A percentile compares a stretch with the other conserved stretches of the same genome.
These are phyloP conservation scores for Kradibia gibbosae DNA, from an alignment of 1,140 invertebrate species.

Conservation along the genomic window DNA sequence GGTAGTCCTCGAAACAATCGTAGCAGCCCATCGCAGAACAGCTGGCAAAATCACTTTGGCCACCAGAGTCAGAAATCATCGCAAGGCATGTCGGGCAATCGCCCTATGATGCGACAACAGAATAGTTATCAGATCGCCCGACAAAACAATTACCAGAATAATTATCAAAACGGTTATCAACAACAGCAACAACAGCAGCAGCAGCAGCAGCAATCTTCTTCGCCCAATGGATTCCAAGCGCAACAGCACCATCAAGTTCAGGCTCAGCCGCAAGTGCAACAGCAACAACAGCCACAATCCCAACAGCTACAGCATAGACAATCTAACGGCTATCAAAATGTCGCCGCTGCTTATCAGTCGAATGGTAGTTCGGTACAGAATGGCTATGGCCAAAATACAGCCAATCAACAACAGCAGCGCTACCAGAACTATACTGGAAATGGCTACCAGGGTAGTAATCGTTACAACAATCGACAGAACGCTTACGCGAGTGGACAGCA, in stretches of 20 bases:
- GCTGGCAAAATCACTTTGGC: slow-evolving; percentile 60
- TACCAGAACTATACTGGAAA: slow-evolving; percentile 60
- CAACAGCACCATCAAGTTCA: slow-evolving; percentile 18
- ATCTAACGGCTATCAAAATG: slow-evolving; percentile 57
- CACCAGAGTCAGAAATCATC: slow-evolving; percentile 51
- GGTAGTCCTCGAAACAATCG: slow-evolving; percentile 66
- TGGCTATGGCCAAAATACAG: slow-evolving; percentile 48
- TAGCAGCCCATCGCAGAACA: slow-evolving; percentile 67
- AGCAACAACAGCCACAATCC: slow-evolving; percentile 32
- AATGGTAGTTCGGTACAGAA: slow-evolving; percentile 48
- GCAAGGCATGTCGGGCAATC: slow-evolving; percentile 52
- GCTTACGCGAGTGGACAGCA: slow-evolving; percentile 26
- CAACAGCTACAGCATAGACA: slow-evolving; percentile 51
- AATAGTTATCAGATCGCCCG: background rate
- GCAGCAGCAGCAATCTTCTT: slow-evolving; percentile 52
- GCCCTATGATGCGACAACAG: slow-evolving; percentile 59
- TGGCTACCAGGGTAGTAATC: slow-evolving; percentile 57
- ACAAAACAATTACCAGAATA: slow-evolving; percentile 64
- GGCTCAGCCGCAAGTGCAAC: slow-evolving; percentile 39
- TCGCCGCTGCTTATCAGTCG: slow-evolving; percentile 51
- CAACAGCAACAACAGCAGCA: slow-evolving; percentile 63
- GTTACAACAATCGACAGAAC: slow-evolving; percentile 59
- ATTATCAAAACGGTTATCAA: slow-evolving; percentile 64
- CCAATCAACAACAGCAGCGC: slow-evolving; percentile 54
- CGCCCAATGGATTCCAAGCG: slow-evolving; percentile 14